Conservation (phyloP, 2,113 vertebrate species). For the Dromaius novaehollandiae region DNA sequence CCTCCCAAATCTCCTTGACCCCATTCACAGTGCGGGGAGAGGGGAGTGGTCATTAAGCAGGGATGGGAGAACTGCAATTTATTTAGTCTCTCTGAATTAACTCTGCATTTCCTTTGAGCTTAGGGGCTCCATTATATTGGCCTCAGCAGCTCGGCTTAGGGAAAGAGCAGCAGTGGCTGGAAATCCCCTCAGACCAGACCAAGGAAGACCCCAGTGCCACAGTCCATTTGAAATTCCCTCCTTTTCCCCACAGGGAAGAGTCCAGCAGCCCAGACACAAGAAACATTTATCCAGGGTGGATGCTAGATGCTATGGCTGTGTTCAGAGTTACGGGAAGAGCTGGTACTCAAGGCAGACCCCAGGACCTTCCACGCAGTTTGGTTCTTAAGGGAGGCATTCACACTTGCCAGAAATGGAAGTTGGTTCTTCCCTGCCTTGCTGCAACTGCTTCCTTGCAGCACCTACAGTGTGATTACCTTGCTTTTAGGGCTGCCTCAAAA, state of each 20-base stretch:
- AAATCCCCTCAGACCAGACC: neutral
- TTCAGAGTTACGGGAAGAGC: rapidly evolving
- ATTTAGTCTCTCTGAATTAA: constrained; percentile 27
- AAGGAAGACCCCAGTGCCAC: neutral
- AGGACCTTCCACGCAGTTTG: neutral
- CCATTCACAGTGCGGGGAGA: neutral
- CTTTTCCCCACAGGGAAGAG: neutral
- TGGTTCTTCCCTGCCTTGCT: rapidly evolving
- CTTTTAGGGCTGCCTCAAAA: neutral
- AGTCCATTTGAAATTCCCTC: neutral
- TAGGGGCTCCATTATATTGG: neutral
- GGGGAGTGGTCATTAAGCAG: neutral
- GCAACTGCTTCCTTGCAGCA: neutral
- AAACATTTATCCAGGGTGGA: rapidly evolving
- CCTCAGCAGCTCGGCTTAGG: neutral
- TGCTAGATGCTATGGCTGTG: neutral
- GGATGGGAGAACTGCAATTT: neutral
- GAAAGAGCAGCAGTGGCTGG: neutral
- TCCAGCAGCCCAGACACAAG: neutral
- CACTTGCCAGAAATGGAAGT: neutral
- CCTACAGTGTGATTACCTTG: rapidly evolving
- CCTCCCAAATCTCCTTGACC: constrained; percentile 44
- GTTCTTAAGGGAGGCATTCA: neutral
- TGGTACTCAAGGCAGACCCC: rapidly evolving
- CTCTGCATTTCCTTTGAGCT: constrained; percentile 15